Percentiles rank a stretch among this genome's conserved stretches.
Evolutionary conservation across 1,140 invertebrate genomes (phyloP).

Genomic region (Drosophila pallidifrons): DNA sequence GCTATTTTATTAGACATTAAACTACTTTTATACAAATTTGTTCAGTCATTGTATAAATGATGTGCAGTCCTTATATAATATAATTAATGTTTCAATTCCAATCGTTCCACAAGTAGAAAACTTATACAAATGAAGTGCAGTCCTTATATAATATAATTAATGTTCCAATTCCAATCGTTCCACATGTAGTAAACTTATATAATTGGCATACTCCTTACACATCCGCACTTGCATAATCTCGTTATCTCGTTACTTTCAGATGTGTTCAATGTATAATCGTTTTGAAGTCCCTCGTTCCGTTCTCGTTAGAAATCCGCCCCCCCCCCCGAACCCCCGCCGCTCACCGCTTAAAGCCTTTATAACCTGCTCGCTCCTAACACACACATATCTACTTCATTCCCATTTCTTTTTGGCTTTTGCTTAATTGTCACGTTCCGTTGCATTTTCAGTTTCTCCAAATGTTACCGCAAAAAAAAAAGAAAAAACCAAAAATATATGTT

Average conservation of each 20-base stretch:
- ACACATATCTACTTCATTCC: background rate
- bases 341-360: conserved; percentile 2
- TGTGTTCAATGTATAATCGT: conserved; percentile 1
- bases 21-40: too few species aligned
- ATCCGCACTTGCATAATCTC: background rate
- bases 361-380: background rate
- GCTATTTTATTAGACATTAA: background rate
- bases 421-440: conserved; percentile 28
- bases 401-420: conserved; percentile 16
- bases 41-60: too few species aligned
- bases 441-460: conserved; percentile 28
- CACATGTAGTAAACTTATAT: background rate
- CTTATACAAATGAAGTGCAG: too few species aligned
- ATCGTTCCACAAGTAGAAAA: background rate
- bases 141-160: too few species aligned
- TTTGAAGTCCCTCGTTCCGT: conserved; percentile 10
- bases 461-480: background rate
- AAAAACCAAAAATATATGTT: background rate
- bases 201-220: background rate
- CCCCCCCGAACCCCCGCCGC: background rate
- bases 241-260: background rate
- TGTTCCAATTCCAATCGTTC: background rate
- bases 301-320: background rate
- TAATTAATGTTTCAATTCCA: background rate
- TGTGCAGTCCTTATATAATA: too few species aligned